Base-by-base conservation (phyloP, 2,888 invertebrate genomes). In the Galeopsomyia nigrocyanea region DNA sequence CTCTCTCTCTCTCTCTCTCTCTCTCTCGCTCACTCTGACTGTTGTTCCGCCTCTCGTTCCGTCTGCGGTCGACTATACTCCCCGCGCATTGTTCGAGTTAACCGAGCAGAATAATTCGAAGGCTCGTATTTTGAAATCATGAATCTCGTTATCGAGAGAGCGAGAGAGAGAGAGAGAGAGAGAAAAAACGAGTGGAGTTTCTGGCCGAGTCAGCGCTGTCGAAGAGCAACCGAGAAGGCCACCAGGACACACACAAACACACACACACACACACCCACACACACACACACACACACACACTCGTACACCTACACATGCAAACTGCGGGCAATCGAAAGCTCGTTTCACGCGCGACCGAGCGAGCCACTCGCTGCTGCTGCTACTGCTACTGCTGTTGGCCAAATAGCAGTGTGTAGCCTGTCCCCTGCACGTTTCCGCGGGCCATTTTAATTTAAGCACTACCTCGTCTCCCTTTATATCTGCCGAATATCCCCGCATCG, bases 311-410 rank as follows among this genome's bases (percentile, higher is more conserved):
- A 39, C 39, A 39, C 7, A 10, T 10, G 39, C 39, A 3, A 39
- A 10, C 7, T 10, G n/a, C 67, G 19, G 53, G 66, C 68, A 66
- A 79, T 79, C 77, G 77, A 76, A 78, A 78, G 76, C 78, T 79
- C 76, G 78, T 79, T 79, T 79, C 79, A 76, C 79, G 78, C 79
- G 72, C 76, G 76, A 77, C 63, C 72, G 77, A 53, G 16, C 58
- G 7, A 16, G 39, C 55, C 56, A 49, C 46, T 47, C 17, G 16
- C 21, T 26, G 3, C 3, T 3, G 26, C 26, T 26, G 26, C 16
- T 49, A 16, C 21, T 26, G 3, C 3, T 3, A 5, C 26, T 26
- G 26, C 16, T 49, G 7, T 39, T 39, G 39, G 39, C 39, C 39
- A 3, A 39, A 10, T 3, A 7, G 39, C 39, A 3, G 46, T n/a